Conservation (phyloP, 2,888 invertebrate genomes). For the Mimumesa dahlbomi region DNA sequence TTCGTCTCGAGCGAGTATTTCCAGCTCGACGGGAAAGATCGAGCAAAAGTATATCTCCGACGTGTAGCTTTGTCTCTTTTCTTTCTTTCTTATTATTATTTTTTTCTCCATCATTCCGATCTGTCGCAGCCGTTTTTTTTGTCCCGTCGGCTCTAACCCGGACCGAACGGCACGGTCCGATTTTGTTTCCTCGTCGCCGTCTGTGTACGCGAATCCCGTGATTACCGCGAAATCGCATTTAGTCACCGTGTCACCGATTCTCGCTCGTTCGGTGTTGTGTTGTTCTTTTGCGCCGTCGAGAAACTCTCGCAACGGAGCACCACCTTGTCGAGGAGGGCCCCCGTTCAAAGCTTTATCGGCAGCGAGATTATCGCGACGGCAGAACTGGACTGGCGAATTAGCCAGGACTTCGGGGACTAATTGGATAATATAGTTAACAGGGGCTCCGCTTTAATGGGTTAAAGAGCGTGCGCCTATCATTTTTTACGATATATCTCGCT, state of each 20-base stretch:
- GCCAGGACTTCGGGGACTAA: conserved; percentile 45
- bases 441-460: conserved; percentile 48
- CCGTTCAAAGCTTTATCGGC: conserved; percentile 27
- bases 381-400: conserved; percentile 16
- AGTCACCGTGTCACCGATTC: conserved; percentile 25
- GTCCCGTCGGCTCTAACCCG: conserved; percentile 20
- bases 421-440: conserved; percentile 64
- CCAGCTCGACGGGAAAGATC: neutral
- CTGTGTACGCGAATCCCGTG: conserved; percentile 28
- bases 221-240: conserved; percentile 30
- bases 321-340: conserved; percentile 27
- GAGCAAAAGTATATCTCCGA: neutral
- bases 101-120: neutral
- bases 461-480: conserved; percentile 33
- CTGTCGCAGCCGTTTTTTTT: conserved; percentile 15
- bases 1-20: conserved; percentile 34
- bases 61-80: neutral
- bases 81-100: neutral
- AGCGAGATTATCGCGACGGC: conserved; percentile 36
- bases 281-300: conserved; percentile 9
- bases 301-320: conserved; percentile 10
- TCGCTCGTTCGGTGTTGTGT: neutral
- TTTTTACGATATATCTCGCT: conserved; percentile 14
- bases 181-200: conserved; percentile 39
- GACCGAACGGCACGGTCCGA: conserved; percentile 18